Percentiles rank a stretch among this genome's conserved stretches.
These are phyloP conservation scores for Cistogaster globosa DNA, from an alignment of 2,888 invertebrate genomes.

Conservation along the genomic window DNA sequence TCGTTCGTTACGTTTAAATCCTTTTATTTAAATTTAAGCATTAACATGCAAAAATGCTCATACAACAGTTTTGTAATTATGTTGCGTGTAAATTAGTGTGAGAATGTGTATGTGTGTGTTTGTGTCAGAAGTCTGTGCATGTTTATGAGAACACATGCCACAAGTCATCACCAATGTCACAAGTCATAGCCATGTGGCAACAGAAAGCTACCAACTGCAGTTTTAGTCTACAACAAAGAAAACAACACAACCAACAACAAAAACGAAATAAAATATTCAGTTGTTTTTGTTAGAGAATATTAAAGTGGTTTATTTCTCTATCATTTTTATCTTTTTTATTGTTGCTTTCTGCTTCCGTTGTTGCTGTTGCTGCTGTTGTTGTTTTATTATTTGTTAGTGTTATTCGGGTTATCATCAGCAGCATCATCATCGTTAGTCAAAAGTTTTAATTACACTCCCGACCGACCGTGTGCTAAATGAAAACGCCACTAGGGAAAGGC, in stretches of 20 bases:
- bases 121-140: conserved; percentile 15
- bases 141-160: conserved; percentile 68
- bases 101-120: not conserved
- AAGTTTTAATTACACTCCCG: conserved; percentile 80
- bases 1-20: conserved; percentile 50
- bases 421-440: conserved; percentile 78
- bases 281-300: conserved; percentile 69
- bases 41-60: conserved; percentile 34
- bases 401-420: conserved; percentile 59
- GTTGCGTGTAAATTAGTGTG: not conserved
- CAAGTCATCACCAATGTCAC: conserved; percentile 71
- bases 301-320: conserved; percentile 63
- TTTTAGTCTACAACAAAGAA: conserved; percentile 51
- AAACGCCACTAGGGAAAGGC: conserved; percentile 58
- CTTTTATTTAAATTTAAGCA: conserved; percentile 55
- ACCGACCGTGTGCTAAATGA: conserved; percentile 65
- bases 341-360: conserved; percentile 34
- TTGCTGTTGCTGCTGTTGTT: conserved; percentile 43
- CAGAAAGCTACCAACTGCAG: conserved; percentile 61
- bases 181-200: conserved; percentile 71
- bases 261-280: conserved; percentile 41
- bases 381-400: conserved; percentile 76
- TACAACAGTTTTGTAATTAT: conserved; percentile 44
- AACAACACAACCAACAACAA: conserved; percentile 22
- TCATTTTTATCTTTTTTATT: conserved; percentile 27